Conservation (phyloP, 35 echinoderm and acorn worm genomes). For the Heliocidaris erythrogramma region DNA sequence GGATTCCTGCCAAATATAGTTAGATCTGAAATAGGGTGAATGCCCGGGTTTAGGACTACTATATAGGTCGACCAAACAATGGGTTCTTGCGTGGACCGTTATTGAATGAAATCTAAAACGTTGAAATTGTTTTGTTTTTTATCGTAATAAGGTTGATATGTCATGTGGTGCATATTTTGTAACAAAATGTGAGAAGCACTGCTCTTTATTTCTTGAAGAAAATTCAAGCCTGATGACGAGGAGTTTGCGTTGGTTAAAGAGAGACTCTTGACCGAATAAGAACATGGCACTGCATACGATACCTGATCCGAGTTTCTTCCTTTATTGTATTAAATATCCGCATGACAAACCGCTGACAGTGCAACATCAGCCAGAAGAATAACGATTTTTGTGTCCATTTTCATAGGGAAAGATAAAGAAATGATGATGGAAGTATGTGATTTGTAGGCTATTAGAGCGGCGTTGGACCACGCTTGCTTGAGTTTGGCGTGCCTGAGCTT, state of each 20-base stretch:
- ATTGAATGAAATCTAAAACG: background rate
- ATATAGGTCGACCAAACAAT: background rate
- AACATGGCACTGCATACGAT: background rate
- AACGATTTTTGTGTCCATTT: slow-evolving; percentile 18
- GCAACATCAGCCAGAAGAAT: background rate
- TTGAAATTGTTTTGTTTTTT: background rate
- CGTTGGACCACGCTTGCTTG: background rate
- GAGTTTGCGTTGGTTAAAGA: background rate
- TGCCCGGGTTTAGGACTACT: background rate
- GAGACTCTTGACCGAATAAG: slow-evolving; percentile 10
- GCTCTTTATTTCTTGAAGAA: background rate
- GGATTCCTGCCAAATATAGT: background rate
- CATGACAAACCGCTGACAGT: background rate
- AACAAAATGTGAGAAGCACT: background rate
- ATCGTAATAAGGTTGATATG: background rate
- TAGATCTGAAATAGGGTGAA: background rate
- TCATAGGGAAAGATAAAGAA: slow-evolving; percentile 21
- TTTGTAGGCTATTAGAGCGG: background rate
- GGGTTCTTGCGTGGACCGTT: background rate
- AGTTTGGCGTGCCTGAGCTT: background rate
- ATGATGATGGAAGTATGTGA: slow-evolving; percentile 22
- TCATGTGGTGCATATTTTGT: background rate
- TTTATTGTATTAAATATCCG: background rate
- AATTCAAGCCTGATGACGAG: background rate
- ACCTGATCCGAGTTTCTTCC: background rate